Evolutionary conservation across 35 echinoderm and acorn worm genomes (phyloP).

Genomic region (Lytechinus variegatus): DNA sequence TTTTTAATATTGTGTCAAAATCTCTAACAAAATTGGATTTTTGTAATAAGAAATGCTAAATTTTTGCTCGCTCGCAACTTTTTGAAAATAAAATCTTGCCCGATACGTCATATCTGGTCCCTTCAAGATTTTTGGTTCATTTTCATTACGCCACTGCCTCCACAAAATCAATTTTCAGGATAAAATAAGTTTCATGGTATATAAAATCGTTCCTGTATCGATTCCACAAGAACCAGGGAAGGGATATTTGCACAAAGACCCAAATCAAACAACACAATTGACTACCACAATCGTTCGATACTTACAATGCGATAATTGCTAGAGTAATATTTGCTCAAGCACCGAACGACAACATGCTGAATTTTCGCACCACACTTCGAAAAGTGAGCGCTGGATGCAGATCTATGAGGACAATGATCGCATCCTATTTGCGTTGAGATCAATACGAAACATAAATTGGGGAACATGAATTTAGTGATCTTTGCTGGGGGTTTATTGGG

Average conservation of each 20-base stretch:
- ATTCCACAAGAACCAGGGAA: not conserved
- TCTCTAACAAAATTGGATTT: too few species aligned
- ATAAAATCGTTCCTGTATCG: not conserved
- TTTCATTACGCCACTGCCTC: too few species aligned
- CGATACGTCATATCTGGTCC: too few species aligned
- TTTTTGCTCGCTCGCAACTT: too few species aligned
- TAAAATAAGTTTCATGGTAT: not conserved
- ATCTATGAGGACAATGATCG: not conserved
- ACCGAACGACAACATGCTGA: slow-evolving; percentile 22
- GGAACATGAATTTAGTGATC: not conserved
- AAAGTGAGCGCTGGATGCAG: not conserved
- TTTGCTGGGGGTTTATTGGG: not conserved
- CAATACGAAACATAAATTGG: not conserved
- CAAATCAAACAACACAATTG: not conserved
- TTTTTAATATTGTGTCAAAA: too few species aligned
- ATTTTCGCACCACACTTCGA: slow-evolving; percentile 44
- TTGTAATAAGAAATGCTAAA: too few species aligned
- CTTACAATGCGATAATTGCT: slow-evolving; percentile 24
- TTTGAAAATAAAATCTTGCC: too few species aligned
- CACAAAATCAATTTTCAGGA: too few species aligned
- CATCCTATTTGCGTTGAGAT: not conserved
- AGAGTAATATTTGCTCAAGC: not conserved
- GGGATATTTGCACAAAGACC: not conserved
- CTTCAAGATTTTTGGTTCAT: too few species aligned
- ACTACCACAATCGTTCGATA: not conserved